A percentile compares a stretch with the other conserved stretches of the same genome.
phyloP scores from a whole-genome alignment of 2,888 invertebrate species.

The Nephrotoma guestfalica region DNA sequence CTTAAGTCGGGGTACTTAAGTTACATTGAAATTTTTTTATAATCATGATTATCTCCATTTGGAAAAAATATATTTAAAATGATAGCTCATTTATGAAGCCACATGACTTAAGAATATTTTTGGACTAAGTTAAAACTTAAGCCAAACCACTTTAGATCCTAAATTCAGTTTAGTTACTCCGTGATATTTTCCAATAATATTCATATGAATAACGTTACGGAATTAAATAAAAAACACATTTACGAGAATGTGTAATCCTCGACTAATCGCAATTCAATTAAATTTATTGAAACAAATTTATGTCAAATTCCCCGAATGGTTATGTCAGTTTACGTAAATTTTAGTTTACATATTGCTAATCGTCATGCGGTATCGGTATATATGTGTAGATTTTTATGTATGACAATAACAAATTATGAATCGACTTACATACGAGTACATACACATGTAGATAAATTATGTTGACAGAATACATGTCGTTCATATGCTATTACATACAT shows the following conservation, averaged over 20 bases:
- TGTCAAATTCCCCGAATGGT: not conserved
- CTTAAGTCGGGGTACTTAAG: too few relatives aligned
- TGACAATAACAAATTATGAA: not conserved
- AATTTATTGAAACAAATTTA: not conserved
- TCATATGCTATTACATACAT: too few relatives aligned
- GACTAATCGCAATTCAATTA: not conserved
- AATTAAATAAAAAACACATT: not conserved
- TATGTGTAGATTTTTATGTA: not conserved
- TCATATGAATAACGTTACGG: not conserved
- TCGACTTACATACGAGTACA: not conserved
- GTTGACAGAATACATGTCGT: not conserved
- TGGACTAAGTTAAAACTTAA: too few relatives aligned
- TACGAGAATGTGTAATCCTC: not conserved
- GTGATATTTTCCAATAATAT: too few relatives aligned
- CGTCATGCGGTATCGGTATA: not conserved
- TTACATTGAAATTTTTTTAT: too few relatives aligned
- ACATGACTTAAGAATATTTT: too few relatives aligned
- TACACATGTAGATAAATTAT: not conserved
- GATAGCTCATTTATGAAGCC: too few relatives aligned
- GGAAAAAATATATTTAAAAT: too few relatives aligned
- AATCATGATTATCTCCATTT: too few relatives aligned
- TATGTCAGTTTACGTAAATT: not conserved
- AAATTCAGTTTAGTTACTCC: too few relatives aligned
- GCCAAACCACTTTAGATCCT: too few relatives aligned
- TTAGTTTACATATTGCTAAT: not conserved